These are phyloP conservation scores for Ataeniobius toweri DNA, from an alignment of 2,797 vertebrate species.

Conservation along the genomic window DNA sequence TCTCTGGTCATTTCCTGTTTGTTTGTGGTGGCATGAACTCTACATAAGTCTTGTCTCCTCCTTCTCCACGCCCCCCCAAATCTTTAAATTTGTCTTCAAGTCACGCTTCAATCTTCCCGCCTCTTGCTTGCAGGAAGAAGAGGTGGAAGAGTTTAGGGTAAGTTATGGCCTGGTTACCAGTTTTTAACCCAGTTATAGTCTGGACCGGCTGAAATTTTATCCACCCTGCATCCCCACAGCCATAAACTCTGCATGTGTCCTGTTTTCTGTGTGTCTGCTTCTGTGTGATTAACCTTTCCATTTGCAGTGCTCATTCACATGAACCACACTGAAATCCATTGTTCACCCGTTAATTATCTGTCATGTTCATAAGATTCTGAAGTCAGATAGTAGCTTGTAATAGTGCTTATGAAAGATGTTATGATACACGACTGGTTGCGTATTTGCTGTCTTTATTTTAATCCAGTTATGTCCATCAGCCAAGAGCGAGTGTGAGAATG, in stretches of 20 bases:
- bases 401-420: not conserved
- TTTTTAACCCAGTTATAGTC: conserved; percentile 51
- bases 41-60: conserved; percentile 62
- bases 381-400: conserved; percentile 61
- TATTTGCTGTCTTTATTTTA: not conserved
- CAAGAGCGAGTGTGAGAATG: not conserved
- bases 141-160: conserved; percentile 99
- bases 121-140: conserved; percentile 99
- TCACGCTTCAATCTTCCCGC: conserved; percentile 95
- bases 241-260: conserved; percentile 64
- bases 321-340: conserved; percentile 46
- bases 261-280: conserved; percentile 38
- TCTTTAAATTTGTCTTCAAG: conserved; percentile 80
- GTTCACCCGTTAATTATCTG: conserved; percentile 47
- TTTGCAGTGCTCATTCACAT: conserved; percentile 51
- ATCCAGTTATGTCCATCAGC: not conserved
- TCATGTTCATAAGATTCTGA: conserved; percentile 31
- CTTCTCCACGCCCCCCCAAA: conserved; percentile 27
- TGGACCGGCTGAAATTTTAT: conserved; percentile 46
- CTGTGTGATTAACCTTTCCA: conserved; percentile 63
- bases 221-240: conserved; percentile 78
- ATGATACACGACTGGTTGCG: not conserved
- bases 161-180: conserved; percentile 78
- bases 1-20: conserved; percentile 66
- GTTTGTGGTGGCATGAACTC: conserved; percentile 72